Conservation (phyloP, 1,140 invertebrate genomes). For the Lucilia sericata region DNA sequence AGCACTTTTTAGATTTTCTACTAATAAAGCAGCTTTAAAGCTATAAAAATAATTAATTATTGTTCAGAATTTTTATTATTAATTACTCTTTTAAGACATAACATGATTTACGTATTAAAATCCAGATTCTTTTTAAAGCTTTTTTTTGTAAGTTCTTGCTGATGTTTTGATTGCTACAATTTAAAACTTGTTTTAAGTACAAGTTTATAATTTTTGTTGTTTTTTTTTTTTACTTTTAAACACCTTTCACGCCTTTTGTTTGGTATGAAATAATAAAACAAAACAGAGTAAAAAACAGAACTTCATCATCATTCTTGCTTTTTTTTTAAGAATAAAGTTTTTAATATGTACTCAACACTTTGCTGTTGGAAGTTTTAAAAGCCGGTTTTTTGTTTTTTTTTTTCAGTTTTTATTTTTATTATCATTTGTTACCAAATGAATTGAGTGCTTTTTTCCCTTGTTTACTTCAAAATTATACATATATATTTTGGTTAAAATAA, state of each 20-base stretch:
- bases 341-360: slow-evolving; percentile 3
- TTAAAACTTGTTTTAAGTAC: slow-evolving; percentile 11
- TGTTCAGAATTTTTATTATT: no score
- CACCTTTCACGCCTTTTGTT: slow-evolving; percentile 18
- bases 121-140: no score
- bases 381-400: not conserved
- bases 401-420: not conserved
- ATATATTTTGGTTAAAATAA: not conserved
- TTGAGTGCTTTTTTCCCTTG: not conserved
- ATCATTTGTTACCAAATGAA: slow-evolving; percentile 7
- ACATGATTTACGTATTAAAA: no score
- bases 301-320: slow-evolving; percentile 2
- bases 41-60: no score
- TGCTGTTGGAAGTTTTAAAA: not conserved
- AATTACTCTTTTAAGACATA: no score
- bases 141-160: no score
- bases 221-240: not conserved
- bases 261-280: no score
- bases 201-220: slow-evolving; percentile 13
- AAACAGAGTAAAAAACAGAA: not conserved
- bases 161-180: not conserved
- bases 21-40: not conserved
- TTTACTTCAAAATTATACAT: not conserved
- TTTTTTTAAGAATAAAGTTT: not conserved
- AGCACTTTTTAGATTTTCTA: not conserved